Evolutionary conservation across 2,797 vertebrate genomes (phyloP).

Genomic region (Lithobates sylvaticus): DNA sequence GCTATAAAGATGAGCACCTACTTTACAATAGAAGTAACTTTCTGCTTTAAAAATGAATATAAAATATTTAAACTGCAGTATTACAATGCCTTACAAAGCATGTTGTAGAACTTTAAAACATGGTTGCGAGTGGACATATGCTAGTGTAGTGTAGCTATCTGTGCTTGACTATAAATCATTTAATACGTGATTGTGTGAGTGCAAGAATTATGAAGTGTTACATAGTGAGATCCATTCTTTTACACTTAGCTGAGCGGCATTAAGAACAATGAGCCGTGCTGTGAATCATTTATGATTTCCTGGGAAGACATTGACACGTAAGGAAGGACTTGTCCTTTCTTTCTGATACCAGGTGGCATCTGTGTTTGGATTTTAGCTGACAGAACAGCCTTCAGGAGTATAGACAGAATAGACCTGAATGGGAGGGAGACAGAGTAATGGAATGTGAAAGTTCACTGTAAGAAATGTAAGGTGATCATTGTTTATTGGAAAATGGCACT

Average conservation of each 20-base stretch:
- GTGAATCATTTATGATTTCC: slow-evolving; percentile 59
- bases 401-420: slow-evolving; percentile 24
- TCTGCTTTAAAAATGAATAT: neutral
- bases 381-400: slow-evolving; percentile 21
- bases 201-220: slow-evolving; percentile 53
- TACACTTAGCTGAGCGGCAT: slow-evolving; percentile 55
- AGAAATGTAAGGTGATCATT: neutral
- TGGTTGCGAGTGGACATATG: neutral
- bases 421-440: neutral
- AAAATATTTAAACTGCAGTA: neutral
- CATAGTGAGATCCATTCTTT: slow-evolving; percentile 48
- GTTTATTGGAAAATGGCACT: no score
- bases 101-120: neutral
- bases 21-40: neutral
- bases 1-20: neutral
- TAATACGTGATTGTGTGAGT: slow-evolving; percentile 41
- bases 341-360: slow-evolving; percentile 55
- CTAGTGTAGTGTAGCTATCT: neutral
- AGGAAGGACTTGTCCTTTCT: slow-evolving; percentile 52
- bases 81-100: neutral
- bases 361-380: slow-evolving; percentile 17
- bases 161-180: slow-evolving; percentile 37
- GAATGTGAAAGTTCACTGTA: neutral
- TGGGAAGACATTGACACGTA: slow-evolving; percentile 50
- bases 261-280: slow-evolving; percentile 46